Percentiles rank a stretch among this genome's conserved stretches.
These are phyloP conservation scores for Oceanites oceanicus DNA, from an alignment of 2,113 vertebrate genomes.

Conservation along the genomic window DNA sequence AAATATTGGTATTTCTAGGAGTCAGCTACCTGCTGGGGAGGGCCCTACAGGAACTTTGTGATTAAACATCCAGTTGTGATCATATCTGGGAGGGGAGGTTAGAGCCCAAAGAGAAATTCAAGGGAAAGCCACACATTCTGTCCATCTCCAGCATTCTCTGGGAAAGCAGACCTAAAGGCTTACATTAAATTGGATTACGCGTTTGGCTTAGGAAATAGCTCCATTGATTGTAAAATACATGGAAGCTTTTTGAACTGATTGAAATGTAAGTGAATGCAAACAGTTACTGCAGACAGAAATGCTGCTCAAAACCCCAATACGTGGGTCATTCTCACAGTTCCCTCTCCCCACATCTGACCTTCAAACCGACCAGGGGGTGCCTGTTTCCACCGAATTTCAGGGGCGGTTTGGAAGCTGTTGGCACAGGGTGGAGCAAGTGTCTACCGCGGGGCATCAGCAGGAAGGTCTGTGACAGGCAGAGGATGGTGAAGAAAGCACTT, in stretches of 20 bases:
- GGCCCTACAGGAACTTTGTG: background rate
- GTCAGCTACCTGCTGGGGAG: background rate
- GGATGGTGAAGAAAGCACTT: background rate
- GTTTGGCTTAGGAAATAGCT: background rate
- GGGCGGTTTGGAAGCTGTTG: background rate
- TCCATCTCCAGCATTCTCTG: background rate
- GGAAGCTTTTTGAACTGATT: background rate
- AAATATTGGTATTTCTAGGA: background rate
- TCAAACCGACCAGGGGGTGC: background rate
- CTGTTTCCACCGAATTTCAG: background rate
- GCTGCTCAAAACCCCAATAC: background rate
- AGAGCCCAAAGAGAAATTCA: background rate
- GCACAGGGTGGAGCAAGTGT: background rate
- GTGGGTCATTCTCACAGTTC: background rate
- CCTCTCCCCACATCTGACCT: background rate
- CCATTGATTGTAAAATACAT: background rate
- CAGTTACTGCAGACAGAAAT: background rate
- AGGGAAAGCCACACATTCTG: background rate
- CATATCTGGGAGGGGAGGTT: fast-evolving
- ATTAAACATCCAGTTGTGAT: background rate
- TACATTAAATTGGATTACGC: background rate
- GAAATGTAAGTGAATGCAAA: background rate
- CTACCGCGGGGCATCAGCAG: background rate
- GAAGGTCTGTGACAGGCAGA: background rate
- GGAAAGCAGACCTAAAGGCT: background rate